Base-by-base conservation (phyloP, 2,888 invertebrate genomes). In the Pemphredon lugubris region DNA sequence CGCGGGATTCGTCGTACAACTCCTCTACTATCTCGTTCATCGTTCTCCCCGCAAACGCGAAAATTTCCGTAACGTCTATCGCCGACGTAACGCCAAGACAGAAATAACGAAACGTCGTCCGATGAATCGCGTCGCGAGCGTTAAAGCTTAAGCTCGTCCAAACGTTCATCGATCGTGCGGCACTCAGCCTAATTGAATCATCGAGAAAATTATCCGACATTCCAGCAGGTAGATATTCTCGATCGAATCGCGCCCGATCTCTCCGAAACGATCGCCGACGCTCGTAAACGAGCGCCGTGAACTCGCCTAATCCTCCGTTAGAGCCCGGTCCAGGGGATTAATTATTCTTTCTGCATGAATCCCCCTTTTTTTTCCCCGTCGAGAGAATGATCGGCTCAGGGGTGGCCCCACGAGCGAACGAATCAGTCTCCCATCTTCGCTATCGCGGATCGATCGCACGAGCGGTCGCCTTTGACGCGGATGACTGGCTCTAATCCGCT, bases 391-490 rank as follows among this genome's bases (percentile, higher is more conserved):
- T 60, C 67, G 65, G 50, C 83, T 83, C 83, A 82, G 67, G 83
- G 83, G 83, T 83, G 83, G 83, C 76, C 83, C 48, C 51, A 34
- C 37, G 54, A 57, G 40, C 64, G 50, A 73, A 78, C 69, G 72
- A 75, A 79, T 82, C 77, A 73, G 48, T 58, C 73, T 71, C 65
- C 71, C 70, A 73, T 81, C 82, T 75, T 59, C 76, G 82, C 75
- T 82, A 84, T 84, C 84, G 78, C 67, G 23, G 74, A 51, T 54
- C 71, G 77, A 86, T 84, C 83, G 81, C 68, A 65, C 74, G 74
- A 72, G 83, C 85, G 86, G 84, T 73, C 50, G 77, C 83, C 89
- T 89, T 89, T 89, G 88, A 89, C 86, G 86, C 78, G 83, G 82
- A 89, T 89, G 88, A 81, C 81, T 83, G 69, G 83, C 83, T 79